These are phyloP conservation scores for Bombycilla garrulus DNA, from an alignment of 2,113 vertebrate species.

Conservation along the genomic window DNA sequence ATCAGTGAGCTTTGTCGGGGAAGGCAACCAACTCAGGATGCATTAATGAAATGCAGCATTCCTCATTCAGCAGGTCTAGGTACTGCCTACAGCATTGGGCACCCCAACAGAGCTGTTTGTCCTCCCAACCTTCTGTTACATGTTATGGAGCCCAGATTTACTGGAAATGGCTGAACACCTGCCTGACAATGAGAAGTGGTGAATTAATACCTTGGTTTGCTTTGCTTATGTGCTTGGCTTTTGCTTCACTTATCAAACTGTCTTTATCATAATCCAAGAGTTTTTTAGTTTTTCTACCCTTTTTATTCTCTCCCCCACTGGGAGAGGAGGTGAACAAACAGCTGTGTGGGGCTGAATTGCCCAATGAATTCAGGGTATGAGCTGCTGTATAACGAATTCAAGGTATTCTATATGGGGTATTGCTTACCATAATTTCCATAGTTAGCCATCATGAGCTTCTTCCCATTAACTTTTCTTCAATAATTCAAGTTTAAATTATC, in stretches of 20 bases:
- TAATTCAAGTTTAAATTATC: background rate
- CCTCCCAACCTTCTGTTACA: background rate
- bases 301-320: background rate
- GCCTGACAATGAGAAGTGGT: background rate
- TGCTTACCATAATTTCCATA: background rate
- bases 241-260: background rate
- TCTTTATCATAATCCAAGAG: background rate
- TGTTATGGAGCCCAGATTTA: background rate
- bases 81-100: too few relatives aligned
- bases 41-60: background rate
- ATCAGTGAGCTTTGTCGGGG: background rate
- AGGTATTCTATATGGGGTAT: background rate
- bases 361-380: background rate
- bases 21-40: accelerated
- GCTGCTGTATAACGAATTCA: background rate
- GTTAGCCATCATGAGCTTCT: background rate
- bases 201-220: background rate
- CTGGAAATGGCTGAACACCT: background rate
- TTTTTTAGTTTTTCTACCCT: background rate
- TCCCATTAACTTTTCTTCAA: background rate
- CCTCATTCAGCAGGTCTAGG: background rate
- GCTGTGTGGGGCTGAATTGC: background rate
- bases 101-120: background rate
- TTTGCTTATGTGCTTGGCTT: background rate
- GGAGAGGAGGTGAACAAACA: background rate